Evolutionary conservation across 2,888 invertebrate species (phyloP), one percentile per base, ranked within the genome.

Genomic region (Argyresthia albistria): DNA sequence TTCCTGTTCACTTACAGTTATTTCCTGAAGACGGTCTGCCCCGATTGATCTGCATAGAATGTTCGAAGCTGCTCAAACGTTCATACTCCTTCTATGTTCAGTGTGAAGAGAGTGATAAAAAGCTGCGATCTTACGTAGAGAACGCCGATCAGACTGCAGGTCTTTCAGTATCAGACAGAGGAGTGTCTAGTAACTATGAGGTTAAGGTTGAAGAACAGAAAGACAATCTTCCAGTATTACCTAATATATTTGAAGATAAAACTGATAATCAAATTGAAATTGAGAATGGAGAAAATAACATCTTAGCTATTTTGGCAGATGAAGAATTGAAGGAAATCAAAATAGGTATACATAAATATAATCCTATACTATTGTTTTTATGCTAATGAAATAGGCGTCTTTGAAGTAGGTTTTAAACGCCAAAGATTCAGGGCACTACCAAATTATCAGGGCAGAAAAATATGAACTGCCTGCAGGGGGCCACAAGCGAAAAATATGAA

Each of bases 31-130:
- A 87, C 58, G 74, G 79, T 48, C 57, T 87, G 36, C 87, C 87
- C 1, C 69, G 70, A 12, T 58, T 69, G 50, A 82, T 87, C 51
- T 87, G 87, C 56, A 86, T 80, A 57, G 79, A 79, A 16, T 87
- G 87, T 57, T 64, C 66, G 52, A 69, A 72, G 39, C 78, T 78
- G 51, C 63, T 87, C 0, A 84, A 81, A 60, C 66, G 70, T 48
- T 63, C 74, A 0, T 86, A 77, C 53, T 52, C 66, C n/a, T 86
- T 87, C 56, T 76, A 76, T 53, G 55, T 72, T 25, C 74, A 69
- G 58, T 86, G 86, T 56, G 76, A 76, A 43, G 66, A 75, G 43
- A 86, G 80, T 59, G 77, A 87, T 37, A 66, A 62, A 54, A 76
- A 65, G 52, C 58, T 87, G 1, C 67, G 63, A 56, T 54, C 55